Conservation (phyloP, 1,140 invertebrate genomes). For the Zelostemma sp. region DNA sequence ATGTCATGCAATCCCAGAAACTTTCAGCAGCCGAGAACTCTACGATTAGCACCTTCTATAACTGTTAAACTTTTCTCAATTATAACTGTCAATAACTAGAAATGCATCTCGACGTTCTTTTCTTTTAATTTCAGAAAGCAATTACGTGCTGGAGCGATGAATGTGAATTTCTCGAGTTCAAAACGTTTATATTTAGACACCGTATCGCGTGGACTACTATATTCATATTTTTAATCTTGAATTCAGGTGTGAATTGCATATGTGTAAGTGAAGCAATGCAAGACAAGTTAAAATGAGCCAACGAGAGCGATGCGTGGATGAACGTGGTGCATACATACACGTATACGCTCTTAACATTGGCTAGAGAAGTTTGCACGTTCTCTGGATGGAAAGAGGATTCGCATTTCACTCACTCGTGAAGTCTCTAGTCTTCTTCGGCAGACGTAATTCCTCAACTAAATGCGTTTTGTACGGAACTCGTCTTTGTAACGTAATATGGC, state of each 20-base stretch:
- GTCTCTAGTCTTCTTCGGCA: slow-evolving; percentile 14
- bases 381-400: slow-evolving; percentile 22
- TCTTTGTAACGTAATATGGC: not conserved
- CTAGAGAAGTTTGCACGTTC: slow-evolving; percentile 11
- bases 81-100: too few species aligned
- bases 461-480: not conserved
- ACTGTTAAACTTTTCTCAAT: too few species aligned
- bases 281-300: slow-evolving; percentile 12
- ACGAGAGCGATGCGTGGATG: slow-evolving; percentile 24
- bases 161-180: too few species aligned
- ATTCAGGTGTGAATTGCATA: slow-evolving; percentile 24
- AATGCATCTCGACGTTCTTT: slow-evolving; percentile 20
- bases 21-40: slow-evolving; percentile 17
- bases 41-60: too few species aligned
- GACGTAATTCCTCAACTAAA: slow-evolving; percentile 17
- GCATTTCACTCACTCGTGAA: slow-evolving; percentile 38
- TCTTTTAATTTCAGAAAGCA: too few species aligned
- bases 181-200: too few species aligned
- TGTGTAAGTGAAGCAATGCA: slow-evolving; percentile 3
- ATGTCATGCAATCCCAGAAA: slow-evolving; percentile 2
- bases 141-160: too few species aligned
- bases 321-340: slow-evolving; percentile 13
- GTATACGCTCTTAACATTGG: not conserved
- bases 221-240: too few species aligned
- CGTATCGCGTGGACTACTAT: too few species aligned